These are phyloP conservation scores for Tortricodes alternella DNA, from an alignment of 2,888 invertebrate genomes.

Conservation along the genomic window DNA sequence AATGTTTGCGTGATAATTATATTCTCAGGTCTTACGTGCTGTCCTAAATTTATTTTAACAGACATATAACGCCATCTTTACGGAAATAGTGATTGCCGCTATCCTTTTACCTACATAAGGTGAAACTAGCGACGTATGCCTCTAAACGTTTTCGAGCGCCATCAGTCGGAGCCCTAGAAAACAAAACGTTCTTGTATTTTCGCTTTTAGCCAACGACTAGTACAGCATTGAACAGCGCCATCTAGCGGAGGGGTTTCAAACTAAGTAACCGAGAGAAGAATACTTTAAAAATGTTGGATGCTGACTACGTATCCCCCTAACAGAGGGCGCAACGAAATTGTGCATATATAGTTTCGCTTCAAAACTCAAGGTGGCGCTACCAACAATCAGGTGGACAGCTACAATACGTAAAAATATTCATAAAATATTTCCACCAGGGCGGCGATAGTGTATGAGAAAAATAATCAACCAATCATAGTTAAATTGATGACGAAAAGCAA, in stretches of 20 bases:
- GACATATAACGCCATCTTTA: neutral
- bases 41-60: no score
- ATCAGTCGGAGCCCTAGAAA: neutral
- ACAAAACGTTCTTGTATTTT: neutral
- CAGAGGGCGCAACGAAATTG: neutral
- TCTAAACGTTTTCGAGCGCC: neutral
- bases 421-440: no score
- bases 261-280: neutral
- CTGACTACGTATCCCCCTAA: neutral
- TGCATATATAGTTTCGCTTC: neutral
- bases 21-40: no score
- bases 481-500: no score
- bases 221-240: constrained; percentile 35
- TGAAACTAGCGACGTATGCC: no score
- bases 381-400: neutral
- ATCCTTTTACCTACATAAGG: neutral
- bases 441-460: neutral
- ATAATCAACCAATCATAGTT: neutral
- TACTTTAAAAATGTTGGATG: neutral
- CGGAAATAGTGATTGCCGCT: neutral
- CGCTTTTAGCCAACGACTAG: neutral
- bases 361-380: constrained; percentile 12
- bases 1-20: no score
- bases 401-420: no score
- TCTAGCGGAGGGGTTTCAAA: constrained; percentile 42